These are phyloP conservation scores for Muscicapa adusta DNA, from an alignment of 2,113 vertebrate genomes.

Conservation along the genomic window DNA sequence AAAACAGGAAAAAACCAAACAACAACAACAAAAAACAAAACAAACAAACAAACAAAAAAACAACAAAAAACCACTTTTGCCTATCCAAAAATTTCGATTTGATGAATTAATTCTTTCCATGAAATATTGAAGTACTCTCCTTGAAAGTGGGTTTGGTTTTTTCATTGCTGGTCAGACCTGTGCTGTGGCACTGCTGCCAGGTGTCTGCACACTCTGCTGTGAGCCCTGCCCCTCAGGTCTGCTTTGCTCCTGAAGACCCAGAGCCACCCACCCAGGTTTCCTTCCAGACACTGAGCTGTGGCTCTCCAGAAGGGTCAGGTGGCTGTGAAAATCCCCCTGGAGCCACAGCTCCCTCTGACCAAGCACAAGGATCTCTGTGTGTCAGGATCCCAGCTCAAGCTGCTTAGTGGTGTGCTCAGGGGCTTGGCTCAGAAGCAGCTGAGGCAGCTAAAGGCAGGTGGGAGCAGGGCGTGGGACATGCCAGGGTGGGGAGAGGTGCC, in stretches of 20 bases:
- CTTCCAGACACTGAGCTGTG: background rate
- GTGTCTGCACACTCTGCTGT: background rate
- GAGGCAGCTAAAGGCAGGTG: background rate
- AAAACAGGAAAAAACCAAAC: too few species aligned
- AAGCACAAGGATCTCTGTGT: background rate
- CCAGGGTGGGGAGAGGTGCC: background rate
- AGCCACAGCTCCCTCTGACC: background rate
- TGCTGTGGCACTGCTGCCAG: background rate
- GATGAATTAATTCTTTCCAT: background rate
- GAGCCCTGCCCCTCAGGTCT: background rate
- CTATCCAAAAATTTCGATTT: background rate
- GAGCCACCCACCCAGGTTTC: background rate
- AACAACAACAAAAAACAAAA: too few species aligned
- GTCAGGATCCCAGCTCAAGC: background rate
- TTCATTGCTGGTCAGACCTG: background rate
- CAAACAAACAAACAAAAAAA: too few species aligned
- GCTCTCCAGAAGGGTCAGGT: background rate
- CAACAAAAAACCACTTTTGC: too few species aligned
- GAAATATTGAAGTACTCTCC: background rate
- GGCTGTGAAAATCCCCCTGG: fast-evolving
- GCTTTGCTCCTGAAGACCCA: background rate
- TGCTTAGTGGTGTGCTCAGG: background rate
- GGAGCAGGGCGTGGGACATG: background rate
- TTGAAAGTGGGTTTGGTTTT: background rate
- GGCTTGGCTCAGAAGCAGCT: background rate